phyloP scores from a whole-genome alignment of 2,888 invertebrate genomes.

The Heterodera filipjevi region DNA sequence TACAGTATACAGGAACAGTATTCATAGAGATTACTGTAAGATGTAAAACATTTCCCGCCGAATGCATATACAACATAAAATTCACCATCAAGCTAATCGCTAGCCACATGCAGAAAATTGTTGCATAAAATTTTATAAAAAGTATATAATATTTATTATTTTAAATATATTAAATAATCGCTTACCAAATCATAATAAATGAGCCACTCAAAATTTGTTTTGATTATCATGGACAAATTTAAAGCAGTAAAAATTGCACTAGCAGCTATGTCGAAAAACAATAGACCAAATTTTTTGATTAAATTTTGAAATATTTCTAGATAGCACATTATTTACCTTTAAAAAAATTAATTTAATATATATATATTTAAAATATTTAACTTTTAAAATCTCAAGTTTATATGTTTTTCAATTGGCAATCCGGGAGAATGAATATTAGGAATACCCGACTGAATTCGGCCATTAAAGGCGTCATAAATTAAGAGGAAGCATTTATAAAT shows the following conservation, averaged over 20 bases:
- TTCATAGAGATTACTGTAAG: not conserved
- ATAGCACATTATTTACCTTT: not conserved
- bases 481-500: too few relatives aligned
- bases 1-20: too few relatives aligned
- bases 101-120: conserved; percentile 7
- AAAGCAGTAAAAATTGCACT: not conserved
- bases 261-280: not conserved
- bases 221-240: not conserved
- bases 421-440: too few relatives aligned
- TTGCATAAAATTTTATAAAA: not conserved
- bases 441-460: too few relatives aligned
- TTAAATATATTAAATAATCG: not conserved
- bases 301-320: not conserved
- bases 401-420: too few relatives aligned
- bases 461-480: too few relatives aligned
- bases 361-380: too few relatives aligned
- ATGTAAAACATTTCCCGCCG: not conserved
- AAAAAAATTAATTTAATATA: too few relatives aligned
- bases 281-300: not conserved
- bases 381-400: too few relatives aligned
- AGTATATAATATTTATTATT: not conserved
- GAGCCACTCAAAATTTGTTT: not conserved
- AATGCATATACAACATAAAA: conserved; percentile 1
- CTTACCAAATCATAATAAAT: not conserved
- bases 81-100: conserved; percentile 13